Base-by-base conservation (phyloP, 1,140 invertebrate genomes). In the Sycophaga agraensis region DNA sequence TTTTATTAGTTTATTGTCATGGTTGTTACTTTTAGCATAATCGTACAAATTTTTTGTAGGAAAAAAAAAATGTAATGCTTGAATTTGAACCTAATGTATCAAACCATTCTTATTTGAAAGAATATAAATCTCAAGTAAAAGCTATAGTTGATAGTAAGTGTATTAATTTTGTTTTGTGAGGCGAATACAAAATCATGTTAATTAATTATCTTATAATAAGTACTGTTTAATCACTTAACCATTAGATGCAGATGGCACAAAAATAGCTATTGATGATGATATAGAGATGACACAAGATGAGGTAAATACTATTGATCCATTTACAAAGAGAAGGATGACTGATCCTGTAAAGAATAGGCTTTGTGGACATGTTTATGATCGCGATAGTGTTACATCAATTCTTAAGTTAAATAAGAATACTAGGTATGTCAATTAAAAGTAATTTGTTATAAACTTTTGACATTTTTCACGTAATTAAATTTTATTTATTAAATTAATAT, bases 311-410 rank as follows among this genome's bases (percentile, higher is more conserved):
- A 79, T 85, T 48, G 84, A 85, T 73, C 84, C 84, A 22, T 82
- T 86, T 48, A 81, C 83, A 5, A 85, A 85, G 63, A 78, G 65
- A 34, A 70, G 74, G 24, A 83, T 85, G 48, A 65, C 65, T 2
- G 71, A 84, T 61, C 85, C 85, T 39, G 78, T 86, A 11, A 82
- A 75, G 69, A 86, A 85, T 68, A 73, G 56, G 37, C 61, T 73
- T 2, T 86, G 85, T 68, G 81, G 82, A 4, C 85, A 86, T 50
- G 68, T 84, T 3, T 85, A 85, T 68, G 85, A 86, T 58, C 71
- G 65, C 28, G 68, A 70, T 5, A 77, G 75, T 28, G 79, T 85
- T 19, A 69, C 68, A 34, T 64, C 73, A 2, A 63, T 84, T 6
- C 70, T 86, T 6, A 59, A 70, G 14, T 68, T 66, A n/a, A 79